Percentiles rank a stretch among this genome's conserved stretches.
These are phyloP conservation scores for Ctenodactylus gundi DNA, from an alignment of 2,113 vertebrate species.

Conservation along the genomic window DNA sequence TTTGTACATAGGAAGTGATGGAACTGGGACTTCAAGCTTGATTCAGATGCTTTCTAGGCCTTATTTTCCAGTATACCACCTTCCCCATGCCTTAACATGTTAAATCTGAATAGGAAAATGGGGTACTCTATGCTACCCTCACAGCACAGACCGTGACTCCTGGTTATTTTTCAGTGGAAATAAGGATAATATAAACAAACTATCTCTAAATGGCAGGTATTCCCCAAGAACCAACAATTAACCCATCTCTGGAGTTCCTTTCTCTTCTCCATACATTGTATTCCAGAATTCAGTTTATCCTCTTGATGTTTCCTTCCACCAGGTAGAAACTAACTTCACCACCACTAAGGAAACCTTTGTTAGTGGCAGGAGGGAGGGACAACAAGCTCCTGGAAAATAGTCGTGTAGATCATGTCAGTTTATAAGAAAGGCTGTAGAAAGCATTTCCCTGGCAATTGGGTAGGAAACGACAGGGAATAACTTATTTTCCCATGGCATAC, in stretches of 20 bases:
- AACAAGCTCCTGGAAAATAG: neutral
- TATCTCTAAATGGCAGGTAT: neutral
- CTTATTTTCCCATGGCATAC: neutral
- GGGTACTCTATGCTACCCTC: neutral
- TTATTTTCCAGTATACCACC: neutral
- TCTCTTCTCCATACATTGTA: neutral
- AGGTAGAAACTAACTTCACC: neutral
- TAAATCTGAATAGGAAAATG: neutral
- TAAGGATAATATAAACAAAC: neutral
- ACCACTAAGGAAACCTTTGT: neutral
- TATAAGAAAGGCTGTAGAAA: constrained; percentile 12
- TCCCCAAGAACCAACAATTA: constrained; percentile 21
- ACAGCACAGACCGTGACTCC: neutral
- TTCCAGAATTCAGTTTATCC: neutral
- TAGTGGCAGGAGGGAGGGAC: neutral
- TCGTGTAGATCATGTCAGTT: neutral
- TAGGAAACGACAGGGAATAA: neutral
- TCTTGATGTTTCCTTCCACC: constrained; percentile 32
- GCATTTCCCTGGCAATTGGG: neutral
- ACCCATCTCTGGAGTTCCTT: neutral
- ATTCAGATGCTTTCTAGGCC: neutral
- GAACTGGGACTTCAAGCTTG: neutral
- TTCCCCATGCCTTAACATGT: neutral
- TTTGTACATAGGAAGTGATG: neutral
- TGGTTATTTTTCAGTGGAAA: neutral